Conservation (phyloP, 2,888 invertebrate genomes). For the Agriopis marginaria region DNA sequence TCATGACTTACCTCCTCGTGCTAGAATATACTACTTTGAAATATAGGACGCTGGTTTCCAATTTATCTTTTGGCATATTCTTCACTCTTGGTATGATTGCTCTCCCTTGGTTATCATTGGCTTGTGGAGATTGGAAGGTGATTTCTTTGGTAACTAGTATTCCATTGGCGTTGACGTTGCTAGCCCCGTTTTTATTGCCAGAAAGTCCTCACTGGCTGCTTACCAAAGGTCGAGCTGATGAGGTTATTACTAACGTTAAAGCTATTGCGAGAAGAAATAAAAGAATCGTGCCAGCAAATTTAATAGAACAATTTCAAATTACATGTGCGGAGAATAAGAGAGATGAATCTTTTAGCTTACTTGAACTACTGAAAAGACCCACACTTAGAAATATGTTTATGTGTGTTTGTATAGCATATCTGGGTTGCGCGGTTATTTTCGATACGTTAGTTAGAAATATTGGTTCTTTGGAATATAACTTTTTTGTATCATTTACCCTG, state of each 20-base stretch:
- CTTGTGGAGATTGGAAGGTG: slow-evolving; percentile 69
- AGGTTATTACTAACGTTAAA: slow-evolving; percentile 60
- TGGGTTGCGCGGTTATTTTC: slow-evolving; percentile 62
- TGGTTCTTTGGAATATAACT: slow-evolving; percentile 65
- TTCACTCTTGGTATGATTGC: slow-evolving; percentile 56
- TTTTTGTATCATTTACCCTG: slow-evolving; percentile 72
- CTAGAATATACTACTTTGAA: slow-evolving; percentile 72
- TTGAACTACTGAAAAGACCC: slow-evolving; percentile 61
- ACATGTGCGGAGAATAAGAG: slow-evolving; percentile 48
- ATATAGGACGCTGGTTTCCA: slow-evolving; percentile 69
- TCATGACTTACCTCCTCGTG: slow-evolving; percentile 68
- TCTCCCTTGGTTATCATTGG: slow-evolving; percentile 71
- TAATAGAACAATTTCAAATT: slow-evolving; percentile 51
- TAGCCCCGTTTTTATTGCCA: slow-evolving; percentile 66
- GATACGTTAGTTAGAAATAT: slow-evolving; percentile 68
- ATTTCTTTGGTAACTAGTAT: slow-evolving; percentile 66
- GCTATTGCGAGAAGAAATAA: slow-evolving; percentile 64
- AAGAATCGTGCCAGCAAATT: slow-evolving; percentile 39
- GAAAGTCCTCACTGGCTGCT: slow-evolving; percentile 75
- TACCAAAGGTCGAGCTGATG: slow-evolving; percentile 65
- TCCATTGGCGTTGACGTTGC: slow-evolving; percentile 61
- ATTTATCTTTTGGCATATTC: slow-evolving; percentile 68
- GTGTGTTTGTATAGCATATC: slow-evolving; percentile 60
- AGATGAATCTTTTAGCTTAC: slow-evolving; percentile 47
- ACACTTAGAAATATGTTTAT: slow-evolving; percentile 61